These are phyloP conservation scores for Astreopora myriophthalma DNA, from an alignment of 64 coral and sea anemone genomes.

Conservation along the genomic window DNA sequence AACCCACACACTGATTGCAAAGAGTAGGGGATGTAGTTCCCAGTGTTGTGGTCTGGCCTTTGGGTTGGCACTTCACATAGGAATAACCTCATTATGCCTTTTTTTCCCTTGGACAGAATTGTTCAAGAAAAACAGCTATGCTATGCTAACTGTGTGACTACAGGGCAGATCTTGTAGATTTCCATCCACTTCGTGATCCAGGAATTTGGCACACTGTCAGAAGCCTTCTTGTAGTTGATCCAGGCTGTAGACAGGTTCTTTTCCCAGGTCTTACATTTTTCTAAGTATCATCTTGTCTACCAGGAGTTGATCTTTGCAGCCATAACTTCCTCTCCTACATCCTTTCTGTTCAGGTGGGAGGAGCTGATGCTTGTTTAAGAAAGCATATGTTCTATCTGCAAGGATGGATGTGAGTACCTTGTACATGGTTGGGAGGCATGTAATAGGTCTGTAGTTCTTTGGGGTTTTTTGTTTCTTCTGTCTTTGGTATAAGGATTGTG, in stretches of 20 bases:
- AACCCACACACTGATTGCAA: no score
- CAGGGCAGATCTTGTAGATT: no score
- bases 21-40: no score
- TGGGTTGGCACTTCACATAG: no score
- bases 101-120: no score
- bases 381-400: background rate
- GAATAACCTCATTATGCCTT: no score
- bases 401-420: constrained; percentile 14
- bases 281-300: background rate
- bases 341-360: constrained; percentile 7
- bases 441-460: background rate
- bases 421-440: constrained; percentile 16
- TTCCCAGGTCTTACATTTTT: background rate
- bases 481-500: background rate
- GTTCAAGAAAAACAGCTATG: no score
- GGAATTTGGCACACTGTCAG: background rate
- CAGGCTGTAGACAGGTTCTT: background rate
- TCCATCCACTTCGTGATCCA: background rate
- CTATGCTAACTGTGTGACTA: background rate
- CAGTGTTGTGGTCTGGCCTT: no score
- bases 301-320: constrained; percentile 21
- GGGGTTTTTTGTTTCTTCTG: constrained; percentile 1
- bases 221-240: background rate
- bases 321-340: constrained; percentile 8
- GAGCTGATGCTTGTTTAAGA: background rate